Evolutionary conservation across 2,113 vertebrate species (phyloP), one percentile per base, ranked within the genome.

Genomic region (Cyprinodon tularosa): DNA sequence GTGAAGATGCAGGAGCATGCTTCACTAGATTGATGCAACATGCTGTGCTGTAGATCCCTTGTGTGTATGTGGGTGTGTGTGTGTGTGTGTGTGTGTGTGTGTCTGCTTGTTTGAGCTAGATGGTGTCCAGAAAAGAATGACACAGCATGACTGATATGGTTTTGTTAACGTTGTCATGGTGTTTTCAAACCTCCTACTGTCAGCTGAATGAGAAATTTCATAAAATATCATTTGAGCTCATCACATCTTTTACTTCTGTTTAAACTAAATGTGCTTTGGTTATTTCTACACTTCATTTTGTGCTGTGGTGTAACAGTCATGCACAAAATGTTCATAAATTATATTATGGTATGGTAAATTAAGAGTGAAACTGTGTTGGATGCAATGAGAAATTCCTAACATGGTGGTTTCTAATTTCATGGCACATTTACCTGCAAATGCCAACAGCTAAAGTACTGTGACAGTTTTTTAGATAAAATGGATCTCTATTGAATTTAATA

Each of bases 11-110:
- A 71, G 81, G 81, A 74, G n/a, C 83, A 91, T 67, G 86, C 86
- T 89, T 73, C 66, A 40, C 78, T 85, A 84, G 78, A 83, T 62
- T 88, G 80, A 90, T 78, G 83, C 81, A 78, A 88, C 88, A 80
- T n/a, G 77, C 85, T 74, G 88, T 78, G 87, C 78, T 14, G 66
- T 60, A 70, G 77, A 82, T 86, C 84, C 84, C 76, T 78, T 80
- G 62, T 83, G 71, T 69, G 69, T 71, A 78, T 81, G 69, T 66
- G 83, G 74, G 74, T 81, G 62, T 78, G 71, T 67, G 72, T 74
- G 81, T 69, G 69, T 71, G 79, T 81, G 69, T 66, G 83, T 76
- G 74, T 81, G 62, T 78, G 71, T 67, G 72, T 74, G 81, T 82
- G 71, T 66, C 82, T 80, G 77, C 82, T 62, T 82, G 68, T 71